These are phyloP conservation scores for Dolichallabes microphthalmus DNA, from an alignment of 2,113 vertebrate species.

Conservation along the genomic window DNA sequence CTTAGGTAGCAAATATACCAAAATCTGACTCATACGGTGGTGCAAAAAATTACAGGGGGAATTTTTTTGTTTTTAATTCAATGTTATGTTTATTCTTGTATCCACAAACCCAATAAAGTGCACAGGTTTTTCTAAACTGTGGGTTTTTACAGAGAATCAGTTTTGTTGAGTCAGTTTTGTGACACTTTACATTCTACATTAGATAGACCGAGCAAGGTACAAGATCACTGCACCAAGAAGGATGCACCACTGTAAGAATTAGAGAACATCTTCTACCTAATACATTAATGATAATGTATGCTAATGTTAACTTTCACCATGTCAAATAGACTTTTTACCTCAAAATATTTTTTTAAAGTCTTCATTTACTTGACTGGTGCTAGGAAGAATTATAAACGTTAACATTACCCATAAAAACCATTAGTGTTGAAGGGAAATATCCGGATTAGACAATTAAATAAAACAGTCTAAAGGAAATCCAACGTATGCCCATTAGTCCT, in stretches of 20 bases:
- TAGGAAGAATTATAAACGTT: background rate
- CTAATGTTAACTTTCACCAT: background rate
- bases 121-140: background rate
- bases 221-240: background rate
- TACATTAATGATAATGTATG: background rate
- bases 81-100: background rate
- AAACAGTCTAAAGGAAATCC: background rate
- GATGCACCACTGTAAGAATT: background rate
- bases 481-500: background rate
- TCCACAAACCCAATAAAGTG: conserved; percentile 16
- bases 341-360: background rate
- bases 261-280: background rate
- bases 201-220: background rate
- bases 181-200: background rate
- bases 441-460: conserved; percentile 4
- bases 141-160: conserved; percentile 51
- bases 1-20: conserved; percentile 1
- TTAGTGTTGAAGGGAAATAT: background rate
- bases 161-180: conserved; percentile 53
- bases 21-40: background rate
- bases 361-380: background rate
- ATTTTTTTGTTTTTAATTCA: too few species aligned
- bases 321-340: background rate
- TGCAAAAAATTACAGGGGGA: background rate
- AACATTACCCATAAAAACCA: background rate